Conservation (phyloP, 2,888 invertebrate species). For the Drosophila falleni region DNA sequence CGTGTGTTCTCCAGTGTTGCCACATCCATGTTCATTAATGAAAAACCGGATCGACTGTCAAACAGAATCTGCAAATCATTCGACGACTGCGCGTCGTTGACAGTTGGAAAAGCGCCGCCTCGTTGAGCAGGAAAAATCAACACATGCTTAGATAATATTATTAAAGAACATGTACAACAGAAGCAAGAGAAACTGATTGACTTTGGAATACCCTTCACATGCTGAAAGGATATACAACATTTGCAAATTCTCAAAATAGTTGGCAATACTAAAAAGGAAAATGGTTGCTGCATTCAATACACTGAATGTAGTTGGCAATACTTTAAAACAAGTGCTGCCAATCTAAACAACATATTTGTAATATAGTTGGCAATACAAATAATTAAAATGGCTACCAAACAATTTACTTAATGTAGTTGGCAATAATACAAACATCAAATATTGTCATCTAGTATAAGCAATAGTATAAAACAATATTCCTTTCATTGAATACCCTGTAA, state of each 20-base stretch:
- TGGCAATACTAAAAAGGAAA: neutral
- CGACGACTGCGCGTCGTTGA: slow-evolving; percentile 70
- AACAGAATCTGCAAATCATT: slow-evolving; percentile 80
- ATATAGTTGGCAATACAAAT: neutral
- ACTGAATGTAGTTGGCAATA: no score
- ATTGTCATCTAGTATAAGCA: neutral
- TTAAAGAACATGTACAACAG: slow-evolving; percentile 23
- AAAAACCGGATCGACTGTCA: slow-evolving; percentile 80
- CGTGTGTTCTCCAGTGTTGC: slow-evolving; percentile 62
- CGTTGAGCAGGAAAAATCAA: slow-evolving; percentile 74
- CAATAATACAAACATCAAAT: neutral
- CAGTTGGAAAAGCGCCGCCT: slow-evolving; percentile 74
- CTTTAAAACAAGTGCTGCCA: neutral
- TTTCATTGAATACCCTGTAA: slow-evolving; percentile 6
- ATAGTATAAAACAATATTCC: neutral
- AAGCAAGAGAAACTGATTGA: neutral
- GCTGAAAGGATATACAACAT: neutral
- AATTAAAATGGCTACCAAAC: neutral
- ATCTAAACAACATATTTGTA: neutral
- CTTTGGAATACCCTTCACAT: slow-evolving; percentile 4
- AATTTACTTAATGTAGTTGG: neutral
- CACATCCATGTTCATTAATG: slow-evolving; percentile 75
- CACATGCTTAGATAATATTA: slow-evolving; percentile 77
- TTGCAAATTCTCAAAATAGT: no score
- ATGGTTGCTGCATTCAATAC: no score